Evolutionary conservation across 2,888 invertebrate genomes (phyloP).

Genomic region (Hyles lineata): DNA sequence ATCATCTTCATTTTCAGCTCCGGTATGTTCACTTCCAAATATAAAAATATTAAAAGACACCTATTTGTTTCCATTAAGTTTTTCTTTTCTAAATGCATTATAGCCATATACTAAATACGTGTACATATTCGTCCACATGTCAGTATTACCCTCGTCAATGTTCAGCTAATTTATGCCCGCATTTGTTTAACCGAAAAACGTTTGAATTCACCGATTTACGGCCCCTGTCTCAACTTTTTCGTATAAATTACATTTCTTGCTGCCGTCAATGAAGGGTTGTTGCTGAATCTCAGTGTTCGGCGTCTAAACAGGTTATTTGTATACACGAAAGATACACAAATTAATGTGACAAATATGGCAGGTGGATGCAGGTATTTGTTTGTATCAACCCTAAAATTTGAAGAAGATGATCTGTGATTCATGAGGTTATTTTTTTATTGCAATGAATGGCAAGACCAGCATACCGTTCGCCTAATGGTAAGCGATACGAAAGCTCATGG

Average conservation of each 20-base stretch:
- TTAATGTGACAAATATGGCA: no score
- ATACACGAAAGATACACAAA: no score
- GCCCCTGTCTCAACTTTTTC: slow-evolving; percentile 71
- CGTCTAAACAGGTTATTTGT: background rate
- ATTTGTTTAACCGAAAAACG: slow-evolving; percentile 80
- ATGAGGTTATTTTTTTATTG: no score
- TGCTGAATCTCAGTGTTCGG: background rate
- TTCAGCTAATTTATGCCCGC: slow-evolving; percentile 75
- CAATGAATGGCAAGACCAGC: no score
- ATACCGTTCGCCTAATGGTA: no score
- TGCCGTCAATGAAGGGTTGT: slow-evolving; percentile 26
- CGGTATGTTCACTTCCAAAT: no score
- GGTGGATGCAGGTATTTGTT: no score
- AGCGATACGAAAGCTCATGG: no score
- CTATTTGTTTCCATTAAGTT: background rate
- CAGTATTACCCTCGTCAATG: slow-evolving; percentile 76
- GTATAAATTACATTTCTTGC: slow-evolving; percentile 61
- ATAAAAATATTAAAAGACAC: no score
- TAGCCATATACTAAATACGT: slow-evolving; percentile 1
- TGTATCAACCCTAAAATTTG: no score
- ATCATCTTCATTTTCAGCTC: no score
- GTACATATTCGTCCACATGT: slow-evolving; percentile 45
- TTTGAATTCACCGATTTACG: slow-evolving; percentile 74
- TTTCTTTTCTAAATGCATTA: background rate
- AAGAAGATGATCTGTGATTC: no score